These are phyloP conservation scores for Drosophila picticornis DNA, from an alignment of 2,888 invertebrate genomes.

Conservation along the genomic window DNA sequence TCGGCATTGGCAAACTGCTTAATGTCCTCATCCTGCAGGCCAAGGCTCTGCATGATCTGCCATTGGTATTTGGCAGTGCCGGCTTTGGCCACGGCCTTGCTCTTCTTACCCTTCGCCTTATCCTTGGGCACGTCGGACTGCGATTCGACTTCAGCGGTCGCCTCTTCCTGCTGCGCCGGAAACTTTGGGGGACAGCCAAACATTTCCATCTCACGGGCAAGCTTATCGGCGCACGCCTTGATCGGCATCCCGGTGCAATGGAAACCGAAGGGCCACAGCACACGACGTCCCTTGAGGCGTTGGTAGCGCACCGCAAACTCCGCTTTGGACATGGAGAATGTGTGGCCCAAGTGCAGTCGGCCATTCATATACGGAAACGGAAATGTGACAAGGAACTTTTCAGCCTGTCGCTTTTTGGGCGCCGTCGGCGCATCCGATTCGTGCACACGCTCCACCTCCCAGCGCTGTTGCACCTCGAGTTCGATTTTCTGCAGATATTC, in stretches of 20 bases:
- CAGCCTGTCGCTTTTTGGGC: conserved; percentile 87
- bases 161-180: conserved; percentile 87
- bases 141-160: conserved; percentile 83
- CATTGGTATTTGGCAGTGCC: conserved; percentile 97
- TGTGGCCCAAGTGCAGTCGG: conserved; percentile 97
- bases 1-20: conserved; percentile 94
- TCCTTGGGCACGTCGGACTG: conserved; percentile 90
- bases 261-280: conserved; percentile 98
- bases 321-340: conserved; percentile 98
- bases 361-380: conserved; percentile 99
- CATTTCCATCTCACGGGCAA: conserved; percentile 95
- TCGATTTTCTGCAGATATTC: conserved; percentile 96
- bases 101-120: conserved; percentile 97
- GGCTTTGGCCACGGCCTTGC: conserved; percentile 97
- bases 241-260: conserved; percentile 99
- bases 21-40: conserved; percentile 96
- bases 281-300: conserved; percentile 95
- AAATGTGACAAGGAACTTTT: conserved; percentile 97
- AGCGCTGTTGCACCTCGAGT: conserved; percentile 92
- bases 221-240: conserved; percentile 99
- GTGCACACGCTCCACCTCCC: conserved; percentile 92
- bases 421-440: conserved; percentile 92
- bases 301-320: conserved; percentile 98
- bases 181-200: conserved; percentile 97
- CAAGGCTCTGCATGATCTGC: conserved; percentile 99